Evolutionary conservation across 2,113 vertebrate species (phyloP).

Genomic region (Promerops cafer): DNA sequence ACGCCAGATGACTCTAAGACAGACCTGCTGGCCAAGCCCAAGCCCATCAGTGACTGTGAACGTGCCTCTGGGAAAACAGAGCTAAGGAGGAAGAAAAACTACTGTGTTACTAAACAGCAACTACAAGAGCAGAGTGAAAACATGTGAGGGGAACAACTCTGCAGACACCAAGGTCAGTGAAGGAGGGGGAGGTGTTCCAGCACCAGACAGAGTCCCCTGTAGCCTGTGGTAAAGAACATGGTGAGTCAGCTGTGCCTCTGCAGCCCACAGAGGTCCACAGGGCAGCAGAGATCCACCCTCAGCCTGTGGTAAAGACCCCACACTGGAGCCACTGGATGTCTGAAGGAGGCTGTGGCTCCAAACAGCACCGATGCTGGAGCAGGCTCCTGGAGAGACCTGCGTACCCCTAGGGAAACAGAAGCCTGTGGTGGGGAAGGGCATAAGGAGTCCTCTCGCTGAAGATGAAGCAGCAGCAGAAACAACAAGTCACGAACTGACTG

Average conservation of each 20-base stretch:
- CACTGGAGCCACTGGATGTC: rapidly evolving
- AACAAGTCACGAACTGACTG: not conserved
- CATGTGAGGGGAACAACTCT: not conserved
- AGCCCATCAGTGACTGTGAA: not conserved
- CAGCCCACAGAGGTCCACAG: not conserved
- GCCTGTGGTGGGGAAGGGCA: not conserved
- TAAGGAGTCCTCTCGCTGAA: not conserved
- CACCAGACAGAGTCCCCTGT: not conserved
- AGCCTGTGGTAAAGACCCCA: not conserved
- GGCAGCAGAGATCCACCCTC: not conserved
- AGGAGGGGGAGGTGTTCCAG: not conserved
- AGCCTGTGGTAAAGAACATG: not conserved
- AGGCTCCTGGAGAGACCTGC: not conserved
- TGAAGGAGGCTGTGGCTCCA: not conserved
- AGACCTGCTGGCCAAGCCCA: not conserved
- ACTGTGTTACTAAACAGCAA: not conserved
- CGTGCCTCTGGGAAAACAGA: not conserved
- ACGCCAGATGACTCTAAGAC: not conserved
- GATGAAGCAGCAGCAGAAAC: not conserved
- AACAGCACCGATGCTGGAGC: not conserved
- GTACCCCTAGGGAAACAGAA: not conserved
- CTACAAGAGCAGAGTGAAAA: not conserved
- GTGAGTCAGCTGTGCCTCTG: not conserved
- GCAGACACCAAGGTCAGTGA: not conserved
- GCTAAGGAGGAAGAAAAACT: not conserved